These are phyloP conservation scores for Delphinapterus leucas DNA, from an alignment of 2,113 vertebrate species.

Conservation along the genomic window DNA sequence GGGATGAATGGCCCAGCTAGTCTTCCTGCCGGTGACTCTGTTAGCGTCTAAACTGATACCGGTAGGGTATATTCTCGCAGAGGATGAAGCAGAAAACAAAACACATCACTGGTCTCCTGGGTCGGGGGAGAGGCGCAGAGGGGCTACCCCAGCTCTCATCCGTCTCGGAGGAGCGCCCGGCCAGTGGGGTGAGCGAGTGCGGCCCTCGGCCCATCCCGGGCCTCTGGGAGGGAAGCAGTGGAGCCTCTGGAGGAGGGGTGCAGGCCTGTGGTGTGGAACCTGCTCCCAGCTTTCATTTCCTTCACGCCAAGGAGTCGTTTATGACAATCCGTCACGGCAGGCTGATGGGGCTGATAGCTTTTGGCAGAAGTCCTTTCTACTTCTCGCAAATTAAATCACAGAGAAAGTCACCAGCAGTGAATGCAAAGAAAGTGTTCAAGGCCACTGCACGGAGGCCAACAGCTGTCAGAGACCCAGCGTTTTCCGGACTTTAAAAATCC, in stretches of 20 bases:
- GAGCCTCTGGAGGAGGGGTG: neutral
- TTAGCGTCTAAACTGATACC: neutral
- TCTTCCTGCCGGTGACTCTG: neutral
- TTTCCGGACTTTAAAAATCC: neutral
- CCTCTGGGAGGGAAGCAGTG: neutral
- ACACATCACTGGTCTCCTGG: neutral
- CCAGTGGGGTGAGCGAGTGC: neutral
- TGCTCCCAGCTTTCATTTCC: neutral
- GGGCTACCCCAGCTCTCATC: neutral
- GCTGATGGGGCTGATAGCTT: neutral
- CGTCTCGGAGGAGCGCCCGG: neutral
- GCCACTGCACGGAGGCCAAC: neutral
- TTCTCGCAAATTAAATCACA: constrained; percentile 1
- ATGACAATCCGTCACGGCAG: neutral
- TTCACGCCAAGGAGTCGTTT: neutral
- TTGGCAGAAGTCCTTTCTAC: neutral
- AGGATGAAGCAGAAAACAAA: neutral
- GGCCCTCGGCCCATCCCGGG: neutral
- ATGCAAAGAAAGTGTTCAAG: neutral
- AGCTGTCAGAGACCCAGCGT: neutral
- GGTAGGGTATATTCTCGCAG: rapidly evolving
- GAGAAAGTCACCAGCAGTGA: neutral
- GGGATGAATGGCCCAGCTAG: neutral
- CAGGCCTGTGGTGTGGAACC: neutral
- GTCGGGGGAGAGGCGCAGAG: neutral